These are phyloP conservation scores for Hoplostethus mediterraneus DNA, from an alignment of 2,797 vertebrate genomes.

Conservation along the genomic window DNA sequence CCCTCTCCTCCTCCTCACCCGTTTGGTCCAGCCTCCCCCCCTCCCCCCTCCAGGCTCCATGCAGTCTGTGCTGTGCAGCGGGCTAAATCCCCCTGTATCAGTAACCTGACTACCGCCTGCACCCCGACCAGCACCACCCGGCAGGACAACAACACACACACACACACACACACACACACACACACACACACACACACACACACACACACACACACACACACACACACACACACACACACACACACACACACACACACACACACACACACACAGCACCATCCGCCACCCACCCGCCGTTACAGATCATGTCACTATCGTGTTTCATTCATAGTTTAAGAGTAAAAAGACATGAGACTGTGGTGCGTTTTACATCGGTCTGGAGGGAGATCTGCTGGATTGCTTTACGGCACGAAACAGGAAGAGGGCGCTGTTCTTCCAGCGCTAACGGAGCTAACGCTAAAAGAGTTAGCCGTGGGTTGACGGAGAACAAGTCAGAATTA, in stretches of 20 bases:
- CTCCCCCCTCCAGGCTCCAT: conserved; percentile 46
- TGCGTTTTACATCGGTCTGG: too few species aligned
- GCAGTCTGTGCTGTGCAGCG: conserved; percentile 46
- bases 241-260: not conserved
- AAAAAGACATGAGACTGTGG: too few species aligned
- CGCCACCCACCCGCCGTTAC: too few species aligned
- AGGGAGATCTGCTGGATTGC: too few species aligned
- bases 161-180: conserved; percentile 7
- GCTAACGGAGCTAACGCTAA: too few species aligned
- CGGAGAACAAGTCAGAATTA: too few species aligned
- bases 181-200: not conserved
- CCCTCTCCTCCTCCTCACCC: not conserved
- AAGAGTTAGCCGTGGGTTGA: too few species aligned
- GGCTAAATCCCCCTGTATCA: conserved; percentile 48
- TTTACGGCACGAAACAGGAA: too few species aligned
- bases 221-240: conserved; percentile 11
- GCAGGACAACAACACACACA: not conserved
- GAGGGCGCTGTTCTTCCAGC: too few species aligned
- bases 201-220: conserved; percentile 13
- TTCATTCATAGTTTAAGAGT: too few species aligned
- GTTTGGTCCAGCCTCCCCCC: not conserved
- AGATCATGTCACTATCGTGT: too few species aligned
- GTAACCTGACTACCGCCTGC: conserved; percentile 41
- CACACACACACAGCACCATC: not conserved
- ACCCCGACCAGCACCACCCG: not conserved